phyloP scores from a whole-genome alignment of 2,797 vertebrate species.

The Mormyrops boulengeri region DNA sequence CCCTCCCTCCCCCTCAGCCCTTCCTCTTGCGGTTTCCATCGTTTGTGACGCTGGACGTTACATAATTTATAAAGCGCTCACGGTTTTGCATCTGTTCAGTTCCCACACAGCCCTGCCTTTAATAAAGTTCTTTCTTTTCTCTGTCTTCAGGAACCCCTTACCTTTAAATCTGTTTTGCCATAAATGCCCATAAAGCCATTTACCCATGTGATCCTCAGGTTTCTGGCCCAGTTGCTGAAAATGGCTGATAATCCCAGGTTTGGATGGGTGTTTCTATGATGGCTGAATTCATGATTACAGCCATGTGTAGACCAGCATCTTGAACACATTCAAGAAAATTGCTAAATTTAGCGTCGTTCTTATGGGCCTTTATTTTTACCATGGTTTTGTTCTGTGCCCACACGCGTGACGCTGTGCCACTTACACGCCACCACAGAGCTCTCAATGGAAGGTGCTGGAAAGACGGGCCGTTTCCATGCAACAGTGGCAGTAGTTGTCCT shows the following conservation, averaged over 20 bases:
- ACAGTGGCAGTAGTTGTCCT: neutral
- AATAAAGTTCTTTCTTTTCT: neutral
- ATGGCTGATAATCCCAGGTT: neutral
- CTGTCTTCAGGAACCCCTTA: neutral
- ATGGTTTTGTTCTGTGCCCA: conserved; percentile 9
- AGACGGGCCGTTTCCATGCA: neutral
- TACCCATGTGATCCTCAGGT: neutral
- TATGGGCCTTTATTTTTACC: neutral
- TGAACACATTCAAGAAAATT: neutral
- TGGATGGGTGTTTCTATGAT: neutral
- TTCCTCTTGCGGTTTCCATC: neutral
- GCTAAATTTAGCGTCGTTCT: neutral
- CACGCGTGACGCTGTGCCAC: neutral
- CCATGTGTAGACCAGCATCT: neutral
- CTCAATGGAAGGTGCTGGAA: neutral
- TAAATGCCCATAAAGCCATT: neutral
- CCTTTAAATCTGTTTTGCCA: neutral
- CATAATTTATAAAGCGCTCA: neutral
- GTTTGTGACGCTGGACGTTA: neutral
- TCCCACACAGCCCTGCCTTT: neutral
- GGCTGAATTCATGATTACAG: neutral
- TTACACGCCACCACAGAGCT: conserved; percentile 11
- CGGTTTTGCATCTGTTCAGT: neutral
- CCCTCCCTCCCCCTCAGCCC: neutral
- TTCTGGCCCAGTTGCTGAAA: neutral